These are phyloP conservation scores for Drosophila tanythrix DNA, from an alignment of 2,888 invertebrate genomes.

Conservation along the genomic window DNA sequence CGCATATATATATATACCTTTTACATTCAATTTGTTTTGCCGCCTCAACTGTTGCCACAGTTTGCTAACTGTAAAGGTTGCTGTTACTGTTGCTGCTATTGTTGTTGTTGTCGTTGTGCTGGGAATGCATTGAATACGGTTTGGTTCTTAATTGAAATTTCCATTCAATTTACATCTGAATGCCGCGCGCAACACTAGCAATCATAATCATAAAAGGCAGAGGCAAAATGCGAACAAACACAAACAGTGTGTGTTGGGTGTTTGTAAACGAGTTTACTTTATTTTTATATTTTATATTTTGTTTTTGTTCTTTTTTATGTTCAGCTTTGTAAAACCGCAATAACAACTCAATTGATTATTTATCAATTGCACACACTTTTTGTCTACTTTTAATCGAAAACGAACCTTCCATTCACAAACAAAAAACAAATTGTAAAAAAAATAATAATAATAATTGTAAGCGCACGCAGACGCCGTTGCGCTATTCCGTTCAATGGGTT, in stretches of 20 bases:
- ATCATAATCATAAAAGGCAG: conserved; percentile 12
- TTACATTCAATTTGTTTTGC: conserved; percentile 44
- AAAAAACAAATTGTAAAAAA: conserved; percentile 60
- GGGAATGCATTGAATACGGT: conserved; percentile 59
- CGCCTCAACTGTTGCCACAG: conserved; percentile 62
- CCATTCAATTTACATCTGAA: conserved; percentile 46
- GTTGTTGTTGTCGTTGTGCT: conserved; percentile 28
- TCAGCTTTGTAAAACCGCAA: conserved; percentile 50
- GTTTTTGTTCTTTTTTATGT: neutral
- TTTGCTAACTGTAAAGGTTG: conserved; percentile 35
- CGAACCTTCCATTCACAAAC: conserved; percentile 46
- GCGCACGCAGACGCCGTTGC: conserved; percentile 62
- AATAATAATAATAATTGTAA: conserved; percentile 53
- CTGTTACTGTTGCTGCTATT: conserved; percentile 11
- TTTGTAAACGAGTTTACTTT: conserved; percentile 62
- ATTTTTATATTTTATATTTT: conserved; percentile 1
- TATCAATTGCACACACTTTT: conserved; percentile 39
- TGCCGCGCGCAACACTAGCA: conserved; percentile 41
- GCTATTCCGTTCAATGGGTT: conserved; percentile 47
- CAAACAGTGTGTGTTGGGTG: conserved; percentile 39
- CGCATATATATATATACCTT: conserved; percentile 44
- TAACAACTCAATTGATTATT: conserved; percentile 43
- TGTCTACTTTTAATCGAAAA: conserved; percentile 43
- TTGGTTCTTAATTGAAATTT: conserved; percentile 44
- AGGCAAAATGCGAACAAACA: conserved; percentile 47